Evolutionary conservation across 1,140 invertebrate species (phyloP), one percentile per base, ranked within the genome.

Genomic region (Heliconius eleuchia): DNA sequence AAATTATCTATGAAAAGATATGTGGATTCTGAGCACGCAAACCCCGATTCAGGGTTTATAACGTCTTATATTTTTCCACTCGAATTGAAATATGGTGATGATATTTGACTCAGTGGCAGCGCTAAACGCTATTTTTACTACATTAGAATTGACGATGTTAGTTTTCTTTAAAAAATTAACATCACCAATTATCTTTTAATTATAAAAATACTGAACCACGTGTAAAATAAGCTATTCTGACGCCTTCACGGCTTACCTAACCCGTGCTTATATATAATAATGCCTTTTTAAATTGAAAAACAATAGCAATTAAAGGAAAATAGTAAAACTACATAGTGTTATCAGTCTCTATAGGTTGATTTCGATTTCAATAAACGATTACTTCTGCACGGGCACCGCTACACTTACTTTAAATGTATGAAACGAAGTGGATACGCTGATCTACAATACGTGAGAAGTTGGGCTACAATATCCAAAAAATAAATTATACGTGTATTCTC

Each of bases 331-430:
- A 13, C 30, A 66, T 27, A 66, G 0, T 27, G 3, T 11, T 8
- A 30, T 30, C 27, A 11, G 13, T 27, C 23, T 66, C 13, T 66
- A 16, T 77, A 78, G 84, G 83, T 86, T 83, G 84, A 80, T 81
- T 86, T 90, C 88, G 90, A 91, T 89, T 89, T 90, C 88, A 90
- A 91, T 91, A 89, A 89, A 83, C 87, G 85, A 91, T 92, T 90
- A 89, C 87, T 91, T 91, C 87, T 85, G 87, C 88, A 90, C 86
- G 89, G 88, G 80, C 80, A 76, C 80, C 79, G 78, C 73, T 77
- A 83, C 42, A 46, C 9, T 13, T 88, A 85, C 83, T 87, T 85
- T 82, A 85, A 79, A 76, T 81, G 84, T 86, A 84, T 84, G 84
- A 86, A 83, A 5, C 27, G 60, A 30, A 66, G n/a, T 66, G 11